These are phyloP conservation scores for Luehdorfia chinensis DNA, from an alignment of 1,140 invertebrate species.

Conservation along the genomic window DNA sequence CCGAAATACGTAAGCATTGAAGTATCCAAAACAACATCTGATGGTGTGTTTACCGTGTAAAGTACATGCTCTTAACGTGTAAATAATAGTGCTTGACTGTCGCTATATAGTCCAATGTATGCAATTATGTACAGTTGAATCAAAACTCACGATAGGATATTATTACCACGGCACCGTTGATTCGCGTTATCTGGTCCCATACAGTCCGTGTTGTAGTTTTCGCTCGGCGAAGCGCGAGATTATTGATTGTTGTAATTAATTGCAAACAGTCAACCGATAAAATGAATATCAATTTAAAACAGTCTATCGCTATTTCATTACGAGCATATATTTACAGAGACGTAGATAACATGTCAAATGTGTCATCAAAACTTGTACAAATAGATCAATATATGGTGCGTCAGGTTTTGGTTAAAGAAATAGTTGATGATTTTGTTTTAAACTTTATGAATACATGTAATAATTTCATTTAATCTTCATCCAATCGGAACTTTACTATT, in stretches of 20 bases:
- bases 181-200: conserved; percentile 42
- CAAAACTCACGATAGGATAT: conserved; percentile 10
- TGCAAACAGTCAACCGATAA: conserved; percentile 58
- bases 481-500: no score
- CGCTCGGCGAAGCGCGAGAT: conserved; percentile 63
- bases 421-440: no score
- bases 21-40: no score
- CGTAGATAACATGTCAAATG: not conserved
- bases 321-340: not conserved
- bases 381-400: no score
- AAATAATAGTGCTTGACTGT: no score
- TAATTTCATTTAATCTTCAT: no score
- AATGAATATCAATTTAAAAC: conserved; percentile 50
- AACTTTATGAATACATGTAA: no score
- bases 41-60: no score
- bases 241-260: conserved; percentile 73
- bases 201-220: conserved; percentile 58
- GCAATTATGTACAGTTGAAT: not conserved
- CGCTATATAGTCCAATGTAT: no score
- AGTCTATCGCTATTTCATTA: conserved; percentile 17
- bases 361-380: not conserved
- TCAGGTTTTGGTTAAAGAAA: no score
- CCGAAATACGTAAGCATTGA: no score
- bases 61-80: no score
- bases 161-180: conserved; percentile 3